These are phyloP conservation scores for Danionella dracula DNA, from an alignment of 2,797 vertebrate species.

Conservation along the genomic window DNA sequence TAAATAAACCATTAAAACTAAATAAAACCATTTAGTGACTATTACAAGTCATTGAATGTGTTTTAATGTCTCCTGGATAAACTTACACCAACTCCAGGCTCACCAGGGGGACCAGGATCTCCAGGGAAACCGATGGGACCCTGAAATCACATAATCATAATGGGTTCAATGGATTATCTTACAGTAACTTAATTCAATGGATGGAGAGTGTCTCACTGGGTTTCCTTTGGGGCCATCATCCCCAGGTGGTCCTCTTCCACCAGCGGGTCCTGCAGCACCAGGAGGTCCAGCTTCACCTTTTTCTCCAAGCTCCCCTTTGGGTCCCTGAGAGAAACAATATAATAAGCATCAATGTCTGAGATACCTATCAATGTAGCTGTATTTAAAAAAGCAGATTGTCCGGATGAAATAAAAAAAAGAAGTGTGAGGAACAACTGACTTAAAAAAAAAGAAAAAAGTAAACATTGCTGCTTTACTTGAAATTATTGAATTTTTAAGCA, in stretches of 20 bases:
- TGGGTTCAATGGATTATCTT: not conserved
- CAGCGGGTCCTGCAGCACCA: conserved; percentile 90
- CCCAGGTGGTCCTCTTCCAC: conserved; percentile 86
- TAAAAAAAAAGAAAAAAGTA: too few species aligned
- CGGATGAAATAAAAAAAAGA: too few species aligned
- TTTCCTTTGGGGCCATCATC: conserved; percentile 98
- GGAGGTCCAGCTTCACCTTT: conserved; percentile 95
- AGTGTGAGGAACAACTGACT: too few species aligned
- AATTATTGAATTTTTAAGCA: too few species aligned
- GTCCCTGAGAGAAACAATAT: conserved; percentile 71
- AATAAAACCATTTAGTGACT: too few species aligned
- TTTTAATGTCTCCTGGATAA: not conserved
- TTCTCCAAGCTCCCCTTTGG: conserved; percentile 91
- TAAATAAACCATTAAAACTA: not conserved
- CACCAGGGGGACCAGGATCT: conserved; percentile 96
- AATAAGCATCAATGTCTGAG: not conserved
- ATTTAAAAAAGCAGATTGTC: too few species aligned
- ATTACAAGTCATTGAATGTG: too few species aligned
- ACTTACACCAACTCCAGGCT: conserved; percentile 91
- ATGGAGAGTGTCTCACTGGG: conserved; percentile 74
- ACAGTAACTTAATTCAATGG: not conserved
- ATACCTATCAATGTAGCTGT: not conserved
- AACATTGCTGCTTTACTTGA: too few species aligned
- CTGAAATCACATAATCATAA: conserved; percentile 58
- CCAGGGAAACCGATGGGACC: conserved; percentile 96